Percentiles rank a stretch among this genome's conserved stretches.
Evolutionary conservation across 2,888 invertebrate species (phyloP).

Genomic region (Cepaea hortensis): DNA sequence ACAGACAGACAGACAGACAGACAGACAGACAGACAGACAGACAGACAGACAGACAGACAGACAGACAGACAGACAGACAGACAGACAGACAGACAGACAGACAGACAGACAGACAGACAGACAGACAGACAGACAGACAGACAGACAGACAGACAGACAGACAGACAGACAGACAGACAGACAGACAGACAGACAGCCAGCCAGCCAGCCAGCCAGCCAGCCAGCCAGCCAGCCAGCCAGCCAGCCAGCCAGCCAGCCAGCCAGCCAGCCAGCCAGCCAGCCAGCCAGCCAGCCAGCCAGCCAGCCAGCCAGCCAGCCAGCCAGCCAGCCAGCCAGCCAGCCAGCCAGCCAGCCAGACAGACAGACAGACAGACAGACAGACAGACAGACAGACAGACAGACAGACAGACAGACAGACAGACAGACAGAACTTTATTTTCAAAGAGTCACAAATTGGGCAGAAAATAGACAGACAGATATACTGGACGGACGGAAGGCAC

Average conservation of each 20-base stretch:
- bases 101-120: conserved; percentile 13
- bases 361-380: not conserved
- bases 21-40: too few species aligned
- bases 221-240: not conserved
- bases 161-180: conserved; percentile 13
- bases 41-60: too few species aligned
- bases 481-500: too few species aligned
- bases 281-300: not conserved
- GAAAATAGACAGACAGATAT: too few species aligned
- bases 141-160: conserved; percentile 13
- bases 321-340: not conserved
- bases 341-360: too few species aligned
- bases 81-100: not conserved
- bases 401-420: too few species aligned
- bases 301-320: not conserved
- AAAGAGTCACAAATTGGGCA: too few species aligned
- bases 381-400: too few species aligned
- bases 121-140: conserved; percentile 13
- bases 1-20: too few species aligned
- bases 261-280: not conserved
- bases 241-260: not conserved
- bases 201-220: too few species aligned
- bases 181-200: conserved; percentile 8
- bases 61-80: too few species aligned
- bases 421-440: too few species aligned